These are phyloP conservation scores for Tautogolabrus adspersus DNA, from an alignment of 2,113 vertebrate species.

Conservation along the genomic window DNA sequence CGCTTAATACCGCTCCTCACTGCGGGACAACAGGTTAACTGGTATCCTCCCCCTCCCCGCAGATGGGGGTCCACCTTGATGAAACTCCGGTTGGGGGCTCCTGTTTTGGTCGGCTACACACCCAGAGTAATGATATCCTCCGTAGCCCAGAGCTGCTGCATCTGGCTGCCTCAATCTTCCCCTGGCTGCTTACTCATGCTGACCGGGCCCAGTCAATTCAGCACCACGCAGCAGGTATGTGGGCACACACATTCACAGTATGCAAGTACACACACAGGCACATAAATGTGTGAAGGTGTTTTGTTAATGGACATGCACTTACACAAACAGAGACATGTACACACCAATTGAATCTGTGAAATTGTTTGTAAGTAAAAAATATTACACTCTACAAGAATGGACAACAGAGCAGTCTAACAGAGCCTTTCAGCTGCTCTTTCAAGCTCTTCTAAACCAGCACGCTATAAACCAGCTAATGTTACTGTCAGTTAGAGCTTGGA, in stretches of 20 bases:
- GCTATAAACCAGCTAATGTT: not conserved
- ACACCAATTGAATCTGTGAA: constrained; percentile 1
- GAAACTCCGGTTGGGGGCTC: constrained; percentile 83
- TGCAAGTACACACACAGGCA: constrained; percentile 5
- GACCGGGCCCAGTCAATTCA: constrained; percentile 73
- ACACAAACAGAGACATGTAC: constrained; percentile 1
- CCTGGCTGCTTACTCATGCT: constrained; percentile 85
- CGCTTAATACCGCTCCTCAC: constrained; percentile 82
- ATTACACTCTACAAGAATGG: constrained; percentile 1
- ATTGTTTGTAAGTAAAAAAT: constrained; percentile 8
- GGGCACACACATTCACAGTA: constrained; percentile 33
- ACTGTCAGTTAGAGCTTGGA: not conserved
- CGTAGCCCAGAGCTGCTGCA: constrained; percentile 78
- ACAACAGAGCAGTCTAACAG: not conserved
- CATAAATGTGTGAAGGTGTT: constrained; percentile 51
- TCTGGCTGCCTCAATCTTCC: constrained; percentile 83
- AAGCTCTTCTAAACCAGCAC: not conserved
- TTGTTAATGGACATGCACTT: constrained; percentile 17
- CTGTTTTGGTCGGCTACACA: constrained; percentile 60
- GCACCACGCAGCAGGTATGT: constrained; percentile 62
- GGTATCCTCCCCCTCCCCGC: constrained; percentile 69
- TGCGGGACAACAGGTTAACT: constrained; percentile 86
- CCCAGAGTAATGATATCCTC: constrained; percentile 89
- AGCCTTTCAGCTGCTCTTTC: not conserved
- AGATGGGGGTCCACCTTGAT: constrained; percentile 86